Percentiles rank a stretch among this genome's conserved stretches.
Conservation (phyloP, 2,797 vertebrate genomes). For the Aeoliscus strigatus region DNA sequence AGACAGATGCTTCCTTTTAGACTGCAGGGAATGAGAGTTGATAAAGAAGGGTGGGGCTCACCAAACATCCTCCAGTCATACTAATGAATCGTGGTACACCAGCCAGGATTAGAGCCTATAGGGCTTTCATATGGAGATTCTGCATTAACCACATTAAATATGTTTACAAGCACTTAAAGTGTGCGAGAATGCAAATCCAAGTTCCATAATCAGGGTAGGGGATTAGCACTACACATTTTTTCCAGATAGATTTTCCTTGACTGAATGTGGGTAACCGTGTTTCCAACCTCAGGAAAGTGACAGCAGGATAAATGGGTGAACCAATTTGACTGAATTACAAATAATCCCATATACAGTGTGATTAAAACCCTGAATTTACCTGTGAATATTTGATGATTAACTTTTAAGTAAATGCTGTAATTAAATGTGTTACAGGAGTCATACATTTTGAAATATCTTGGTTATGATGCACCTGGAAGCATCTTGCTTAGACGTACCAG, state of each 20-base stretch:
- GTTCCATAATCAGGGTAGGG: neutral
- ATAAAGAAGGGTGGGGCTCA: slow-evolving; percentile 50
- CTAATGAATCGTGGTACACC: slow-evolving; percentile 11
- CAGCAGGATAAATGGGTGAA: neutral
- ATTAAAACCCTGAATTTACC: too few relatives aligned
- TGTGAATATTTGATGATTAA: too few relatives aligned
- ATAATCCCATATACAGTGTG: too few relatives aligned
- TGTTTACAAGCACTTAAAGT: slow-evolving; percentile 1
- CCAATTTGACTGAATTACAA: too few relatives aligned
- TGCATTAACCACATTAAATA: neutral
- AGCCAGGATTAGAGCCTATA: slow-evolving; percentile 17
- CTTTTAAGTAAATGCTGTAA: too few relatives aligned
- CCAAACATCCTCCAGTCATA: slow-evolving; percentile 34
- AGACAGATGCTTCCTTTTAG: slow-evolving; percentile 59
- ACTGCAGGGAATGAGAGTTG: slow-evolving; percentile 39
- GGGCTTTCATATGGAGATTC: slow-evolving; percentile 14
- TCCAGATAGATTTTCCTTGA: neutral
- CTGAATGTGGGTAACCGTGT: neutral
- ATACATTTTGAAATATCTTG: too few relatives aligned
- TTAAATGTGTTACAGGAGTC: too few relatives aligned
- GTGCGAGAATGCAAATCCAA: neutral
- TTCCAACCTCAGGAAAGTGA: neutral
- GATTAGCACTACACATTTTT: too few relatives aligned
- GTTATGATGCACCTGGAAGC: too few relatives aligned
- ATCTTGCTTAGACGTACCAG: too few relatives aligned